These are phyloP conservation scores for Oscheius onirici DNA, from an alignment of 2,888 invertebrate species.

Conservation along the genomic window DNA sequence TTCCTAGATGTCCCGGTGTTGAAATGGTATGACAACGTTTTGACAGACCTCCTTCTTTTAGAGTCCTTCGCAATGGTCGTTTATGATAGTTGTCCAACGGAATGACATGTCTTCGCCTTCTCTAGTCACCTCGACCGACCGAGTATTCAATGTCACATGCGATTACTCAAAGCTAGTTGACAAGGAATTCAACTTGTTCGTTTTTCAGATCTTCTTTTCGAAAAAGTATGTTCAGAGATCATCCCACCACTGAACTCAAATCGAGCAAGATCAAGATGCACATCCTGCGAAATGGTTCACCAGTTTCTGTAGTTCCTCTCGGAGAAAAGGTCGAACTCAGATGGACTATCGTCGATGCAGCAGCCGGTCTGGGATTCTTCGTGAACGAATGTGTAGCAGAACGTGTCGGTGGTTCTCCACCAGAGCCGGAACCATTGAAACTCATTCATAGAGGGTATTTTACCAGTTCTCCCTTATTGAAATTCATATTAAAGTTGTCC, in stretches of 20 bases:
- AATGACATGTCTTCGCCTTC: slow-evolving; percentile 64
- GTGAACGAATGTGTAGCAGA: slow-evolving; percentile 69
- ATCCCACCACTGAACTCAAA: slow-evolving; percentile 36
- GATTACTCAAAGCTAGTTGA: slow-evolving; percentile 63
- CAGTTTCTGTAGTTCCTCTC: slow-evolving; percentile 64
- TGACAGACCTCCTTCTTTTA: slow-evolving; percentile 25
- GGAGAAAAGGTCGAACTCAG: slow-evolving; percentile 63
- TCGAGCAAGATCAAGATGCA: slow-evolving; percentile 61
- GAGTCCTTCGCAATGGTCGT: slow-evolving; percentile 65
- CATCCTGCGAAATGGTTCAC: slow-evolving; percentile 58
- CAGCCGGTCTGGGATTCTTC: slow-evolving; percentile 60
- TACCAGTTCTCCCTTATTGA: not conserved
- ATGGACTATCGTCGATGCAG: slow-evolving; percentile 55
- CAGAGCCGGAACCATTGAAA: slow-evolving; percentile 65
- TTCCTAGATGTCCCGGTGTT: slow-evolving; percentile 62
- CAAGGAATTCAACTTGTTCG: slow-evolving; percentile 23
- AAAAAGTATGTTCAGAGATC: slow-evolving; percentile 26
- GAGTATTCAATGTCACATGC: slow-evolving; percentile 70
- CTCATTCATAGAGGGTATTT: slow-evolving; percentile 66
- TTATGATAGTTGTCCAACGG: slow-evolving; percentile 67
- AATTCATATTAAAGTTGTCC: slow-evolving; percentile 65
- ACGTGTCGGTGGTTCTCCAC: slow-evolving; percentile 65
- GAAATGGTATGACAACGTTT: slow-evolving; percentile 45
- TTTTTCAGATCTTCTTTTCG: not conserved
- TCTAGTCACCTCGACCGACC: slow-evolving; percentile 66